Base-by-base conservation (phyloP, 1,140 invertebrate genomes). In the Melanaphis sacchari region DNA sequence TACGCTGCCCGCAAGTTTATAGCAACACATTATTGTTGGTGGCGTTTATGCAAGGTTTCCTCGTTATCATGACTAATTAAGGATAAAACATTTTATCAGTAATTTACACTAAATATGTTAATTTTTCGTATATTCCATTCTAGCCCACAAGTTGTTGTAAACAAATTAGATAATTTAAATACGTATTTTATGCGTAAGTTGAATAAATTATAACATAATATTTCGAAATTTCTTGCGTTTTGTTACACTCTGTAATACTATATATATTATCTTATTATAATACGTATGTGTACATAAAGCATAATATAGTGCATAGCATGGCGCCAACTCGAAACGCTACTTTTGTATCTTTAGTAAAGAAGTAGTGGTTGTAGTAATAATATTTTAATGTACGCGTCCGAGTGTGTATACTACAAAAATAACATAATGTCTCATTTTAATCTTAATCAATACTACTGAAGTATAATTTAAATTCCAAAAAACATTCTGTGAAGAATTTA, bases 71-170 rank as follows among this genome's bases (percentile, higher is more conserved):
- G 36, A 54, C 38, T 90, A 90, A 90, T 59, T 90, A 38, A 90
- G 49, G 43, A 59, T 90, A 90, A 59, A 59, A 90, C 52, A 90
- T 90, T 40, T 90, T 40, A 90, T 90, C 88, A 59, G 88, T 90
- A 76, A 76, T 76, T 76, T 76, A n/a, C 59, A 76, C 59, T 90
- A 41, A 41, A 7, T 90, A 90, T 59, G 88, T 90, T 59, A 59
- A 90, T 90, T 54, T 41, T 9, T 59, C 2, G 52, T 54, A 52
- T 88, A 88, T 54, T 36, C 3, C 49, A 26, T n/a, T n/a, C n/a
- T 26, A 41, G 31, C 8, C 31, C 88, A 26, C 52, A 18, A 31
- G 38, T 46, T 49, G 18, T 24, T 88, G 41, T 49, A 52, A 38
- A 89, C 40, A 90, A 59, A 59, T 90, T 90, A 90, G 49, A 40